A percentile compares a stretch with the other conserved stretches of the same genome.
phyloP scores from a whole-genome alignment of 2,888 invertebrate genomes.

The Eupeodes latifasciatus region DNA sequence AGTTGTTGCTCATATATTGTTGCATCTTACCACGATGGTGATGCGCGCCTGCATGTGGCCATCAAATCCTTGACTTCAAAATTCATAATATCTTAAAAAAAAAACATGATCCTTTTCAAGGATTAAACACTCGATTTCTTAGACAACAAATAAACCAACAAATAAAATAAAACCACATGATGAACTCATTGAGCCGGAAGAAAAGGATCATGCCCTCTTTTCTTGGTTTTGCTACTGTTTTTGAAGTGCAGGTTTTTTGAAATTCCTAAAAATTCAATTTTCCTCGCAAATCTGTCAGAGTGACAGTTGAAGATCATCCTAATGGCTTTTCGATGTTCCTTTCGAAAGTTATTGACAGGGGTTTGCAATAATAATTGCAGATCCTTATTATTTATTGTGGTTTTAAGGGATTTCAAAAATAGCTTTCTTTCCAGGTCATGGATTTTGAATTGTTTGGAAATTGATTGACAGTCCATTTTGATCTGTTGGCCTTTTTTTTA shows the following conservation, averaged over 20 bases:
- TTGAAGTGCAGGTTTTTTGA: neutral
- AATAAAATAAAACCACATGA: conserved; percentile 58
- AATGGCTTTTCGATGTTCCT: conserved; percentile 68
- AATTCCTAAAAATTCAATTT: conserved; percentile 21
- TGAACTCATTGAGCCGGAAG: conserved; percentile 59
- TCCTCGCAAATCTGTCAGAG: conserved; percentile 54
- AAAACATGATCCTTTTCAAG: conserved; percentile 54
- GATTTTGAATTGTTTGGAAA: neutral
- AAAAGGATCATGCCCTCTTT: conserved; percentile 46
- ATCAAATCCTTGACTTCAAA: conserved; percentile 59
- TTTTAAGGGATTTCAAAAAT: neutral
- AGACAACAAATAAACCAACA: neutral
- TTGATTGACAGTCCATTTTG: conserved; percentile 62
- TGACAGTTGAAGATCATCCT: conserved; percentile 70
- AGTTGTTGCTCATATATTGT: conserved; percentile 51
- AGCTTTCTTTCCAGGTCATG: conserved; percentile 49
- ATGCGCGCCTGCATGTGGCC: conserved; percentile 47
- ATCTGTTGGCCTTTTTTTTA: neutral
- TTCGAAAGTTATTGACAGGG: conserved; percentile 26
- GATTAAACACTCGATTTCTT: conserved; percentile 67
- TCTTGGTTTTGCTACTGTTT: conserved; percentile 53
- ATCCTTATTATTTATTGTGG: neutral
- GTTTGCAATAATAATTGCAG: conserved; percentile 41
- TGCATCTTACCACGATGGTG: neutral
- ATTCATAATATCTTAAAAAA: conserved; percentile 15